Evolutionary conservation across 2,113 vertebrate species (phyloP).

Genomic region (Protobothrops mucrosquamatus): DNA sequence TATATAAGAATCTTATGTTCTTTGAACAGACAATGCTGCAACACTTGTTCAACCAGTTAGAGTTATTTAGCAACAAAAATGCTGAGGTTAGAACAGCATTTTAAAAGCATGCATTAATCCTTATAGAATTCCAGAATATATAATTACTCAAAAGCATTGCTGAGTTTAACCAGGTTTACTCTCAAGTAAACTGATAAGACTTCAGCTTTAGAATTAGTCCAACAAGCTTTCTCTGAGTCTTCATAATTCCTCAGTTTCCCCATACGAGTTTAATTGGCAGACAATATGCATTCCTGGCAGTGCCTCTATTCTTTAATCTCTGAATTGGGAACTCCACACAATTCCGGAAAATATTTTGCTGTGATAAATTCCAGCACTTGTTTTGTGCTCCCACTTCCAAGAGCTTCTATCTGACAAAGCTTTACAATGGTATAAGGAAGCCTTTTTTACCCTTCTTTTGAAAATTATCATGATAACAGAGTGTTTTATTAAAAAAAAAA

Average conservation of each 20-base stretch:
- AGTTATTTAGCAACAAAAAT: constrained; percentile 62
- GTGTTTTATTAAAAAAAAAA: not conserved
- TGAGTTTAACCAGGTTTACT: not conserved
- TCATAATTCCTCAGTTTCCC: not conserved
- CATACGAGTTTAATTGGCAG: not conserved
- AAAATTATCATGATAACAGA: not conserved
- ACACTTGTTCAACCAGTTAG: constrained; percentile 42
- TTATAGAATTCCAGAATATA: constrained; percentile 11
- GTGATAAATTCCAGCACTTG: not conserved
- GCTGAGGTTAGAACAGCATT: constrained; percentile 45
- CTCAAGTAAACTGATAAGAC: not conserved
- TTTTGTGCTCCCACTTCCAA: not conserved
- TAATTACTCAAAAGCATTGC: not conserved
- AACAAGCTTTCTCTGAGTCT: too few species aligned
- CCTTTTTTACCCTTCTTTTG: not conserved
- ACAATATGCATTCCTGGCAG: not conserved
- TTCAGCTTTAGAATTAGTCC: not conserved
- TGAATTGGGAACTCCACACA: not conserved
- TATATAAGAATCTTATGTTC: constrained; percentile 49
- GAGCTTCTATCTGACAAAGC: not conserved
- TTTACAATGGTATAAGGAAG: not conserved
- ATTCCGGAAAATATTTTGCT: not conserved
- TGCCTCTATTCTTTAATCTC: not conserved
- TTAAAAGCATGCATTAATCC: constrained; percentile 20
- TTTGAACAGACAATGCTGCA: constrained; percentile 53